A percentile compares a stretch with the other conserved stretches of the same genome.
Conservation (phyloP, 2,888 invertebrate genomes). For the Amblyjoppa fuscipennis region DNA sequence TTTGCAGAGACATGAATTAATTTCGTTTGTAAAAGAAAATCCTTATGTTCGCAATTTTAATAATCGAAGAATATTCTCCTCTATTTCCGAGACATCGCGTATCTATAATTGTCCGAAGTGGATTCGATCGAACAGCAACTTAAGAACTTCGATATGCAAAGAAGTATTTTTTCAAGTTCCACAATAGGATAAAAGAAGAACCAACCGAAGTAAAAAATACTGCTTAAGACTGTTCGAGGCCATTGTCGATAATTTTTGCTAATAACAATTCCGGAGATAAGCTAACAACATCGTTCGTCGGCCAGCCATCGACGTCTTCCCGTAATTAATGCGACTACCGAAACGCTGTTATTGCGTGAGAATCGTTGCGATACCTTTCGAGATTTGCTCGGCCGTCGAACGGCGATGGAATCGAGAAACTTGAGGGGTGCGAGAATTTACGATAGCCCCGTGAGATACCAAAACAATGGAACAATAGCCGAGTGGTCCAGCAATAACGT, state of each 20-base stretch:
- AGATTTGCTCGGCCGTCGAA: constrained; percentile 36
- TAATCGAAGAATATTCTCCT: not conserved
- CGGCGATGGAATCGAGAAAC: not conserved
- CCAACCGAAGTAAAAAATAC: too few relatives aligned
- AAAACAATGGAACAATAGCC: constrained; percentile 65
- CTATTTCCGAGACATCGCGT: not conserved
- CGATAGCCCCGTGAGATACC: constrained; percentile 61
- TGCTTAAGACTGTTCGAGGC: too few relatives aligned
- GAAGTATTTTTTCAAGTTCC: not conserved
- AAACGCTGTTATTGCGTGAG: constrained; percentile 54
- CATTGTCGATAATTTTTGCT: too few relatives aligned
- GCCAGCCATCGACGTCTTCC: not conserved
- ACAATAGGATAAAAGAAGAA: too few relatives aligned
- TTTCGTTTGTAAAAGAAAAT: not conserved
- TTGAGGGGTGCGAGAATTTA: constrained; percentile 50
- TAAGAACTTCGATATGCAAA: not conserved
- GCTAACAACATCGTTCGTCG: not conserved
- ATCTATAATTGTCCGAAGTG: not conserved
- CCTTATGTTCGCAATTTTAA: not conserved
- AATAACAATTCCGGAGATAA: too few relatives aligned
- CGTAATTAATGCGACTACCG: not conserved
- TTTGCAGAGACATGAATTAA: not conserved
- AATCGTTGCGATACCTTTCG: constrained; percentile 38
- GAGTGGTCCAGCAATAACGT: constrained; percentile 59
- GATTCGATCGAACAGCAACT: not conserved